Base-by-base conservation (phyloP, 2,113 vertebrate species). In the Fregata magnificens region DNA sequence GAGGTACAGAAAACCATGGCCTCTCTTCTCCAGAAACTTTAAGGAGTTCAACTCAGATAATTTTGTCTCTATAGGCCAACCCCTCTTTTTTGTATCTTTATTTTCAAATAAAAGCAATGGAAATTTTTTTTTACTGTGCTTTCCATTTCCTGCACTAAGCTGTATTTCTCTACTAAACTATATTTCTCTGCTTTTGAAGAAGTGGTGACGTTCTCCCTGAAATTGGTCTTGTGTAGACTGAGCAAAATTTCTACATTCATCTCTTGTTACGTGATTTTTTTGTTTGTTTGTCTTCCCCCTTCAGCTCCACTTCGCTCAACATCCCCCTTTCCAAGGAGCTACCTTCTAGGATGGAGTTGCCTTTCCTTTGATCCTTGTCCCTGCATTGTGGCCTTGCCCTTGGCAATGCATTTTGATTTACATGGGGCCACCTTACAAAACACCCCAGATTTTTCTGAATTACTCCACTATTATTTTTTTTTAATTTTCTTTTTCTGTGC, bases 1-100 rank as follows among this genome's bases (percentile, higher is more conserved):
- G n/a, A 16, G 19, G 24, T 40, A 5, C 16, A 2, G 7, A 9
- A 63, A 44, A 29, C 36, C 26, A 20, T 1, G 0, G 14, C 11
- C n/a, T 26, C 72, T 32, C 49, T 71, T 56, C 73, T 63, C 26
- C 65, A 56, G n/a, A 49, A 34, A 22, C 2, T 9, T 24, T 25
- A 29, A 72, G 80, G 26, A 56, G 31, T 17, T 65, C 28, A 34
- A 16, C n/a, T 50, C 11, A 3, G 7, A 34, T 42, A 22, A n/a
- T 74, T 40, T 26, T 47, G 31, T 44, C 61, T 56, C 53, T 63
- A 13, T 44, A 34, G 22, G 4, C 13, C 36, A 12, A 25, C 19
- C 3, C 13, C 11, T 52, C 5, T 38, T 53, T 67, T 90, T 59
- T 80, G 25, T 13, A 13, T 63, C 19, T 49, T 61, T 49, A 36